Evolutionary conservation across 2,888 invertebrate genomes (phyloP).

Genomic region (Mystacides longicornis): DNA sequence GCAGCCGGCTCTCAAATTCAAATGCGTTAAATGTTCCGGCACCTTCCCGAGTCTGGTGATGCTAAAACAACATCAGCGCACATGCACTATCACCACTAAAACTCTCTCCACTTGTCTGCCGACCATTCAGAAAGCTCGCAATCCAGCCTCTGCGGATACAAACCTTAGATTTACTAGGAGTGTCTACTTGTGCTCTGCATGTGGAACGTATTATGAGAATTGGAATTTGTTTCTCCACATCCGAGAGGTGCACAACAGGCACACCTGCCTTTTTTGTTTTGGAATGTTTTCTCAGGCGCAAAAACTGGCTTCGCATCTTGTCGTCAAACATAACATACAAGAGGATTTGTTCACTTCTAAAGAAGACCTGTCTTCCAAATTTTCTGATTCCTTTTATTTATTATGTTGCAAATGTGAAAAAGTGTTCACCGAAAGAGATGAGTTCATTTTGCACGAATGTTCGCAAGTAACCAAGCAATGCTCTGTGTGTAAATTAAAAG

Average conservation of each 20-base stretch:
- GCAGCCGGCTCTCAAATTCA: slow-evolving; percentile 63
- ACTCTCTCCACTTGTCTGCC: slow-evolving; percentile 35
- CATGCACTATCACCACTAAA: slow-evolving; percentile 43
- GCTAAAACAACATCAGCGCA: slow-evolving; percentile 61
- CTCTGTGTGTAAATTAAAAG: slow-evolving; percentile 34
- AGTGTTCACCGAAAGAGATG: slow-evolving; percentile 67
- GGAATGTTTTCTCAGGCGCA: slow-evolving; percentile 77
- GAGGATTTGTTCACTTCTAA: slow-evolving; percentile 60
- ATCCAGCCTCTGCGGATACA: slow-evolving; percentile 33
- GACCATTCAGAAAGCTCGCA: slow-evolving; percentile 33
- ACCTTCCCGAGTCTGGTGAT: slow-evolving; percentile 58
- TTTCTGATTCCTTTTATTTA: slow-evolving; percentile 63
- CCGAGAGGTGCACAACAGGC: slow-evolving; percentile 72
- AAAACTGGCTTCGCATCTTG: slow-evolving; percentile 68
- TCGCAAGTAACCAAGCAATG: slow-evolving; percentile 34
- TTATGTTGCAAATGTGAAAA: slow-evolving; percentile 77
- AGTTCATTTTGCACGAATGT: slow-evolving; percentile 70
- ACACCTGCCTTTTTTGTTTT: slow-evolving; percentile 76
- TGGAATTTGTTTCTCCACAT: slow-evolving; percentile 83
- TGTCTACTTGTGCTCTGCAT: slow-evolving; percentile 74
- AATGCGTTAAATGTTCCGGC: slow-evolving; percentile 67
- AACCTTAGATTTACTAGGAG: slow-evolving; percentile 64
- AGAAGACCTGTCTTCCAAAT: slow-evolving; percentile 59
- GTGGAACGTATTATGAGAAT: slow-evolving; percentile 77
- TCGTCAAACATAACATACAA: slow-evolving; percentile 69